A percentile compares a stretch with the other conserved stretches of the same genome.
Conservation (phyloP, 2,113 vertebrate species). For the Rhabdomys dilectus region DNA sequence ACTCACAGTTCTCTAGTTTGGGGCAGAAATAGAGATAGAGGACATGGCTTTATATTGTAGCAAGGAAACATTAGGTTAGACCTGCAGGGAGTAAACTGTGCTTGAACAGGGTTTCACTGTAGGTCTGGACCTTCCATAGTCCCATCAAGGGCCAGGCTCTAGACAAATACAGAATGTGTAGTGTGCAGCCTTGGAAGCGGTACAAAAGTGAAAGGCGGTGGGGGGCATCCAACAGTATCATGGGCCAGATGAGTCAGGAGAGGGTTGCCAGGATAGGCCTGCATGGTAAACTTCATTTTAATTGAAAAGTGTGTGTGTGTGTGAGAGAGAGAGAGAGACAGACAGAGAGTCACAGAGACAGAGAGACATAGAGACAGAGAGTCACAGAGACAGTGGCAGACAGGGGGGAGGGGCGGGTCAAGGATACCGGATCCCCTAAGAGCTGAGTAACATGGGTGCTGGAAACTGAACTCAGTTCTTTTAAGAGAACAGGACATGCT, state of each 20-base stretch:
- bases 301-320: neutral
- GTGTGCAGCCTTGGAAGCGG: neutral
- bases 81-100: neutral
- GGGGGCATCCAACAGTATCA: neutral
- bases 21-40: neutral
- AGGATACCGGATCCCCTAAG: too few species aligned
- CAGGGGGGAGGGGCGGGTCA: too few species aligned
- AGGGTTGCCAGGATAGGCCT: neutral
- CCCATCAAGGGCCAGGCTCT: neutral
- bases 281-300: neutral
- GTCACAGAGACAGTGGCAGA: too few species aligned
- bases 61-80: conserved; percentile 1
- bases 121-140: neutral
- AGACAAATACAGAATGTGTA: too few species aligned
- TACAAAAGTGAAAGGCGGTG: neutral
- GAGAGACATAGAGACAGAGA: too few species aligned
- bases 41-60: neutral
- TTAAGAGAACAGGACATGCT: neutral
- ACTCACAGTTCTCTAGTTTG: neutral
- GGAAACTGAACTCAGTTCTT: neutral
- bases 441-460: neutral
- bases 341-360: too few species aligned
- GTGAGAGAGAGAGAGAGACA: too few species aligned
- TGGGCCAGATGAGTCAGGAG: neutral
- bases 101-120: neutral